These are phyloP conservation scores for Caenorhabditis latens DNA, from an alignment of 1,140 invertebrate species.

Conservation along the genomic window DNA sequence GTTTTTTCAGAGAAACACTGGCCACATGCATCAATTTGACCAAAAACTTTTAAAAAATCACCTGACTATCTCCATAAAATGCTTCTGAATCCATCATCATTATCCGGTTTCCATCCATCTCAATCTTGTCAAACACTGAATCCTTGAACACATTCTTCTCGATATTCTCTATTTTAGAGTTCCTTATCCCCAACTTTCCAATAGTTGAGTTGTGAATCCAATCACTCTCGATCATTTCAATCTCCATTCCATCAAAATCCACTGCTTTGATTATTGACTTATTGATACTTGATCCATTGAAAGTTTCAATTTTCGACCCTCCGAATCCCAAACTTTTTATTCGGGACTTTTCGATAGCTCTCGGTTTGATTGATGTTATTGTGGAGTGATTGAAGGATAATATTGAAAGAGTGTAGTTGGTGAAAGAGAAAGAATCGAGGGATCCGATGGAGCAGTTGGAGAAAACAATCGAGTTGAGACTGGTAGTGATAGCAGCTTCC, in stretches of 20 bases:
- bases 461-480: not conserved
- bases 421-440: not conserved
- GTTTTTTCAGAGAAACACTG: not conserved
- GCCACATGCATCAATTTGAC: not conserved
- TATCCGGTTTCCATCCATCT: slow-evolving; percentile 4
- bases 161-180: not conserved
- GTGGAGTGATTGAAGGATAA: not conserved
- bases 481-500: not conserved
- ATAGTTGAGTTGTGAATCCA: slow-evolving; percentile 17
- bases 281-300: slow-evolving; percentile 19
- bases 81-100: slow-evolving; percentile 31
- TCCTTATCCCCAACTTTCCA: not conserved
- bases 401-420: slow-evolving; percentile 10
- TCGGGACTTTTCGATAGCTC: slow-evolving; percentile 13
- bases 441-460: slow-evolving; percentile 39
- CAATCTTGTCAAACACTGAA: not conserved
- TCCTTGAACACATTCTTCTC: slow-evolving; percentile 27
- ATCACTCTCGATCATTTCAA: not conserved
- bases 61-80: slow-evolving; percentile 26
- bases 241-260: not conserved
- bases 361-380: not conserved
- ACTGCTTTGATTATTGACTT: not conserved
- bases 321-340: not conserved
- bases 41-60: not conserved
- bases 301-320: not conserved